Conservation (phyloP, 2,888 invertebrate genomes). For the Ariolimax columbianus region DNA sequence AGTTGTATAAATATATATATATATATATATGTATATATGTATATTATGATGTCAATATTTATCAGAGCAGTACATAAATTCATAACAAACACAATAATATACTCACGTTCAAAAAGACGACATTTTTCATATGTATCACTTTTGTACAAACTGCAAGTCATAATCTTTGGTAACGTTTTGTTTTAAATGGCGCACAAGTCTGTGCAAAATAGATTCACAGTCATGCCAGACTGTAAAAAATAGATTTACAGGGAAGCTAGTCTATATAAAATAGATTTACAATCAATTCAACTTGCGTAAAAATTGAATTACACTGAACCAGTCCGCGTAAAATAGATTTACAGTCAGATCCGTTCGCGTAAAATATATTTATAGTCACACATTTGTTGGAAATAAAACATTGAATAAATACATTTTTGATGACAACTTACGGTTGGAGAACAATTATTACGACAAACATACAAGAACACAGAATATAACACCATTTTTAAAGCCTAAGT, state of each 20-base stretch:
- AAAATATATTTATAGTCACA: neutral
- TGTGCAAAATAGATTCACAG: slow-evolving; percentile 27
- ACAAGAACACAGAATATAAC: too few species aligned
- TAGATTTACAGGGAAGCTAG: slow-evolving; percentile 10
- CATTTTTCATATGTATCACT: slow-evolving; percentile 24
- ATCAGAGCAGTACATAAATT: slow-evolving; percentile 11
- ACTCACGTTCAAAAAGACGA: neutral
- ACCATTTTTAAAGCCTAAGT: too few species aligned
- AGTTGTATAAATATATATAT: slow-evolving; percentile 40
- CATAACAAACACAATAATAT: neutral
- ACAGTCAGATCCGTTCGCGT: neutral
- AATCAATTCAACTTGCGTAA: neutral
- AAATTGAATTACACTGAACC: neutral
- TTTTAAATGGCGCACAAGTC: slow-evolving; percentile 14
- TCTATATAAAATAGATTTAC: slow-evolving; percentile 3
- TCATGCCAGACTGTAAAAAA: neutral
- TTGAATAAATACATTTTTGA: too few species aligned
- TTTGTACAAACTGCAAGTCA: slow-evolving; percentile 34
- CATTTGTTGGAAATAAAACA: too few species aligned
- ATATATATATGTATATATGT: too few species aligned
- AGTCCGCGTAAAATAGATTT: neutral
- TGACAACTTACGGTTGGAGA: too few species aligned
- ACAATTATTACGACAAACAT: too few species aligned
- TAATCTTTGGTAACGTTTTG: slow-evolving; percentile 40
- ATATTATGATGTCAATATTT: slow-evolving; percentile 16